Evolutionary conservation across 1,140 invertebrate genomes (phyloP).

Genomic region (Odontomachus brunneus): DNA sequence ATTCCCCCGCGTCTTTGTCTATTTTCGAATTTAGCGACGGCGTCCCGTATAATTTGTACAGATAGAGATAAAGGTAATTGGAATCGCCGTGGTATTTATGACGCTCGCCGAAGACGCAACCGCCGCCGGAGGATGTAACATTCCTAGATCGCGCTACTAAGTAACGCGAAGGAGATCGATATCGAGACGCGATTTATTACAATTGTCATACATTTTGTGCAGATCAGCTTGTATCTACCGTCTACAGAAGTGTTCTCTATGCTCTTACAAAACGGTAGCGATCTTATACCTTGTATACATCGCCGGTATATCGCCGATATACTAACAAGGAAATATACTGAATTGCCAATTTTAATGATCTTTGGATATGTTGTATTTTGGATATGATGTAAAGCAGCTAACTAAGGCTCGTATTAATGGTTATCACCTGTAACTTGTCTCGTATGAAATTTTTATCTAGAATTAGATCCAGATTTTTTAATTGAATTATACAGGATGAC

Average conservation of each 20-base stretch:
- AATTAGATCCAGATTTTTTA: no score
- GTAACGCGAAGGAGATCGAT: constrained; percentile 68
- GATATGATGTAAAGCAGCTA: no score
- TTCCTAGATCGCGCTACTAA: constrained; percentile 69
- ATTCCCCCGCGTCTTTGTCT: constrained; percentile 5
- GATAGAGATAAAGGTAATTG: constrained; percentile 72
- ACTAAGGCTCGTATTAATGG: no score
- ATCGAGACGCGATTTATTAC: constrained; percentile 68
- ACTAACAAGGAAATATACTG: no score
- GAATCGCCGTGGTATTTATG: constrained; percentile 66
- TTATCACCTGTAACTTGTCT: no score
- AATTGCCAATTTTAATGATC: no score
- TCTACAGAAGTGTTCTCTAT: background rate
- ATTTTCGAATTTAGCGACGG: constrained; percentile 62
- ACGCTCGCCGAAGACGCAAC: constrained; percentile 20
- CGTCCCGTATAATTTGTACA: constrained; percentile 67
- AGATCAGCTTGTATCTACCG: constrained; percentile 61
- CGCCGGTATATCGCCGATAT: no score
- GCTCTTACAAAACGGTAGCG: background rate
- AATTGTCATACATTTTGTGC: constrained; percentile 70
- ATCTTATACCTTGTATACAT: background rate
- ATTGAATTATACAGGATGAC: no score
- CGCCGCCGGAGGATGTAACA: constrained; percentile 14
- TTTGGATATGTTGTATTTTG: no score
- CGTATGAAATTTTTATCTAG: no score